Percentiles rank a stretch among this genome's conserved stretches.
These are phyloP conservation scores for Opisthograptis luteolata DNA, from an alignment of 2,888 invertebrate species.

Conservation along the genomic window DNA sequence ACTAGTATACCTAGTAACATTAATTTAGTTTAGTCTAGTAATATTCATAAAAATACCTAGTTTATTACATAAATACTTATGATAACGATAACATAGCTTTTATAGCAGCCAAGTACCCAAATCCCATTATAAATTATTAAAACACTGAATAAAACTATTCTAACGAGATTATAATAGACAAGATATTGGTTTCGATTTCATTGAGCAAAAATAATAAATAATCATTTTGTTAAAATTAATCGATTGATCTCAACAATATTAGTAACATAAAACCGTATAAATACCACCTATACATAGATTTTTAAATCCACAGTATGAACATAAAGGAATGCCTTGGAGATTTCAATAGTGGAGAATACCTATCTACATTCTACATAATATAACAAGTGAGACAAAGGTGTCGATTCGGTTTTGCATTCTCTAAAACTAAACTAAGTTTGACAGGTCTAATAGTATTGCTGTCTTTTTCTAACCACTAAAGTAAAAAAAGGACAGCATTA, in stretches of 20 bases:
- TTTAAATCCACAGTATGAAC: background rate
- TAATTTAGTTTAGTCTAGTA: constrained; percentile 17
- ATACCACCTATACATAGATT: background rate
- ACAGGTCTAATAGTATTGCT: no score
- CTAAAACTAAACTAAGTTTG: no score
- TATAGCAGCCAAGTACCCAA: constrained; percentile 3
- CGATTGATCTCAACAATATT: background rate
- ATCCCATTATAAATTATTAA: background rate
- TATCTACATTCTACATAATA: no score
- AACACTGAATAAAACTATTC: background rate
- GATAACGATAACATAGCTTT: no score
- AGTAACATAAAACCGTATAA: background rate
- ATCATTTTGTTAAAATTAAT: background rate
- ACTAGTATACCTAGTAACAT: constrained; percentile 62
- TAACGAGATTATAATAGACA: background rate
- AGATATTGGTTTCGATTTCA: background rate
- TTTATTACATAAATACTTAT: constrained; percentile 10
- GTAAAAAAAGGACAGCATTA: no score
- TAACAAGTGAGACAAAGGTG: no score
- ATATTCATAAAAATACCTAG: constrained; percentile 5
- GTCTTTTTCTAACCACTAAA: no score
- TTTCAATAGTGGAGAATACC: background rate
- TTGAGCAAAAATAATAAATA: background rate
- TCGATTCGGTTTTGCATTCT: no score
- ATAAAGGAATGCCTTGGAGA: background rate